These are phyloP conservation scores for Monochamus saltuarius DNA, from an alignment of 1,140 invertebrate species.

Conservation along the genomic window DNA sequence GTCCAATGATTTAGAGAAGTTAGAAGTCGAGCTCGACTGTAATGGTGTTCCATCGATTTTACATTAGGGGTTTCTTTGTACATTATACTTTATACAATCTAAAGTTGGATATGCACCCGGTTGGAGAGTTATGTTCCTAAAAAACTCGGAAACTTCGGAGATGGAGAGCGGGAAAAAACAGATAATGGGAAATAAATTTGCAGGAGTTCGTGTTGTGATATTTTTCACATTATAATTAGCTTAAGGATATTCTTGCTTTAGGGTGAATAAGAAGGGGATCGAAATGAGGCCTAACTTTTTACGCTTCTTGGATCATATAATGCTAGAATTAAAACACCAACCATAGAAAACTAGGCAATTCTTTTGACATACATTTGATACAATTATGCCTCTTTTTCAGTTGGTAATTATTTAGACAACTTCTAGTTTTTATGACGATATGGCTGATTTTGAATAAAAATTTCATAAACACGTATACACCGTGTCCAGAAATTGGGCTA, in stretches of 20 bases:
- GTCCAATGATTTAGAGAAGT: constrained; percentile 48
- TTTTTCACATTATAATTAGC: constrained; percentile 50
- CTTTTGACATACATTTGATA: no score
- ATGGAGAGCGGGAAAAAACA: constrained; percentile 49
- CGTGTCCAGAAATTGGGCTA: no score
- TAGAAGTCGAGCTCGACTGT: constrained; percentile 49
- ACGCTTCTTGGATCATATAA: no score
- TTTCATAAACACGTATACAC: no score
- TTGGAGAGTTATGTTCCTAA: constrained; percentile 48
- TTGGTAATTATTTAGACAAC: no score
- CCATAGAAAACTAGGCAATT: no score
- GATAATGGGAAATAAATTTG: constrained; percentile 54
- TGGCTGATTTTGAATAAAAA: no score
- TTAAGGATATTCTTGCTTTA: constrained; percentile 24
- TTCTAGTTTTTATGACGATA: no score
- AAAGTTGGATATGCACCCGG: constrained; percentile 52
- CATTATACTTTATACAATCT: constrained; percentile 55
- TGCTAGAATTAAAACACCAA: no score
- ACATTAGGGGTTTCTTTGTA: constrained; percentile 54
- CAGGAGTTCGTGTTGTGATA: constrained; percentile 43
- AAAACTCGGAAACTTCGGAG: constrained; percentile 49
- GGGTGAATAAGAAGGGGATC: constrained; percentile 5
- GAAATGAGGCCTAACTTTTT: constrained; percentile 4
- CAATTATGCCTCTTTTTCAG: no score
- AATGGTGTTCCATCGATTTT: constrained; percentile 54